A percentile compares a stretch with the other conserved stretches of the same genome.
Evolutionary conservation across 2,113 vertebrate genomes (phyloP).

Genomic region (Chinchilla lanigera): DNA sequence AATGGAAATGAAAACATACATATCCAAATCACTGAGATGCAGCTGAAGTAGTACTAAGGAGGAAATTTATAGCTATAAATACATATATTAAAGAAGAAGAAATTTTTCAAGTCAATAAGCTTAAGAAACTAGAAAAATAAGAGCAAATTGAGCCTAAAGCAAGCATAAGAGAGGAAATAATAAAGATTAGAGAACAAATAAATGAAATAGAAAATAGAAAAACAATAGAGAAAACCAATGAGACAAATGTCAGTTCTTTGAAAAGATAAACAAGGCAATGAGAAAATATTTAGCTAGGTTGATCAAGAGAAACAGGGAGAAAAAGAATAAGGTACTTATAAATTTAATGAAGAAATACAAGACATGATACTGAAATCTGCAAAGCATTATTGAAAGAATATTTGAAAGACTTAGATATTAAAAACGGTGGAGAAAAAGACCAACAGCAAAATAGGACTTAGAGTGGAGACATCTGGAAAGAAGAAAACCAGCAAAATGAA

Average conservation of each 20-base stretch:
- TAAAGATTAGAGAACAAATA: not conserved
- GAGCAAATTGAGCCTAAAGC: not conserved
- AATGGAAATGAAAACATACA: not conserved
- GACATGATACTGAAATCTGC: not conserved
- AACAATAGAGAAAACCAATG: not conserved
- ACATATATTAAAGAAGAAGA: not conserved
- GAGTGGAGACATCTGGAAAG: not conserved
- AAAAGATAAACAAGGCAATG: not conserved
- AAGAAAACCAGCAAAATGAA: not conserved
- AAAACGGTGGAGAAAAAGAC: not conserved
- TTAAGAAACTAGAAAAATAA: conserved; percentile 4
- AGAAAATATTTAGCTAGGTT: not conserved
- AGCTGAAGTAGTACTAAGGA: not conserved
- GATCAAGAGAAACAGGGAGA: not conserved
- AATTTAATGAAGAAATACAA: not conserved
- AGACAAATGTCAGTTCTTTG: not conserved
- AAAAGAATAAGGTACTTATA: not conserved
- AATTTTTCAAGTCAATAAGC: not conserved
- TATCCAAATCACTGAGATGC: not conserved
- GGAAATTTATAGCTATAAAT: not conserved
- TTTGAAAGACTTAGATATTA: not conserved
- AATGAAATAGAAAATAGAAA: not conserved
- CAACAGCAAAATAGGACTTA: not conserved
- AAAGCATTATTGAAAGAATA: not conserved
- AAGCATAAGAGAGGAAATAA: conserved; percentile 17